phyloP scores from a whole-genome alignment of 2,113 vertebrate genomes.

The Platichthys stellatus region DNA sequence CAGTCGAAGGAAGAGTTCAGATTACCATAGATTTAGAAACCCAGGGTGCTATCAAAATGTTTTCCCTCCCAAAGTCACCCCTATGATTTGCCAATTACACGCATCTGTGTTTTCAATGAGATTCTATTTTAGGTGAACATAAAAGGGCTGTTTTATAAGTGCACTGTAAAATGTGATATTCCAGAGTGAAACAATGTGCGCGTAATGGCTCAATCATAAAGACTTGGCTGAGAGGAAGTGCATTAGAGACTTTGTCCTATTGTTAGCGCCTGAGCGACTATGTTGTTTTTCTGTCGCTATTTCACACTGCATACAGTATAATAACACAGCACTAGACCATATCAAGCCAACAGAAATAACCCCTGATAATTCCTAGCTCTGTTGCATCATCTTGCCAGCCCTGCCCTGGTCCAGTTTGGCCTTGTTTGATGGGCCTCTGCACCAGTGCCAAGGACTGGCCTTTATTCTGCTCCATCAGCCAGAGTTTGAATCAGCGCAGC shows the following conservation, averaged over 20 bases:
- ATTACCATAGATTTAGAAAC: conserved; percentile 57
- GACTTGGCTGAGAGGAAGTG: conserved; percentile 50
- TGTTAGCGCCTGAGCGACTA: conserved; percentile 33
- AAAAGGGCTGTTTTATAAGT: conserved; percentile 71
- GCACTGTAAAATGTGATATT: conserved; percentile 74
- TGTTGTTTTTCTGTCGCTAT: conserved; percentile 35
- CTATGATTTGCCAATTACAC: conserved; percentile 74
- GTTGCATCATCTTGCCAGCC: conserved; percentile 57
- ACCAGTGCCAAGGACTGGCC: conserved; percentile 67
- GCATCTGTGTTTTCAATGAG: conserved; percentile 77
- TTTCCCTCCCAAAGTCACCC: conserved; percentile 68
- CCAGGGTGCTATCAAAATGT: conserved; percentile 73
- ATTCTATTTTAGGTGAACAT: conserved; percentile 69
- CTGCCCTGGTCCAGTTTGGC: conserved; percentile 67
- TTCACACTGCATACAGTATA: conserved; percentile 54
- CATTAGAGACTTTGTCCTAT: conserved; percentile 49
- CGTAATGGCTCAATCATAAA: conserved; percentile 66
- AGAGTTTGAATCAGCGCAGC: conserved; percentile 71
- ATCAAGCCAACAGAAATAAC: conserved; percentile 54
- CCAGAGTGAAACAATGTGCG: conserved; percentile 65
- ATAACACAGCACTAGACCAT: conserved; percentile 48
- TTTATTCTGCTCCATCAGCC: conserved; percentile 77
- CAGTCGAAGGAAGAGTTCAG: conserved; percentile 61
- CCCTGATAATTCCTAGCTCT: conserved; percentile 60
- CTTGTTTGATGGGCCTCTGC: conserved; percentile 70